Conservation (phyloP, 1,140 invertebrate genomes). For the Saccostrea cuccullata region DNA sequence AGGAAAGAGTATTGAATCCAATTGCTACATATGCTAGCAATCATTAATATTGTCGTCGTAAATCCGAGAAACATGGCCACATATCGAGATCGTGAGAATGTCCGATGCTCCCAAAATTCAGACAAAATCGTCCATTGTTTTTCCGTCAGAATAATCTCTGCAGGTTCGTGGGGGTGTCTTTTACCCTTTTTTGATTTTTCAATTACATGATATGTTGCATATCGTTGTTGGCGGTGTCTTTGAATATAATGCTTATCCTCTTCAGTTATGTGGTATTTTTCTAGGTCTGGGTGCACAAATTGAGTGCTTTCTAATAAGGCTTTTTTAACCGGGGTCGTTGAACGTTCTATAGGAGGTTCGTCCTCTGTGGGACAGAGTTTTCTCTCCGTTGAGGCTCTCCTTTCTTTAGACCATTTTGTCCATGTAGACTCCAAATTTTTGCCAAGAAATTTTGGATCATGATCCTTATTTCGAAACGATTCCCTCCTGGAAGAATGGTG, state of each 20-base stretch:
- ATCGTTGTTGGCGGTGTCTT: conserved; percentile 70
- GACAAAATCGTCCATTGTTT: conserved; percentile 71
- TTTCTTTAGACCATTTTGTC: conserved; percentile 74
- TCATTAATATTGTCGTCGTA: conserved; percentile 62
- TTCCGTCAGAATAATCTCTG: conserved; percentile 66
- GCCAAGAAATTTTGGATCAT: conserved; percentile 66
- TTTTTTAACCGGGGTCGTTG: conserved; percentile 76
- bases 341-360: conserved; percentile 62
- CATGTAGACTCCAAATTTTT: conserved; percentile 68
- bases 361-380: conserved; percentile 72
- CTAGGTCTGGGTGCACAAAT: conserved; percentile 75
- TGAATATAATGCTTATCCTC: conserved; percentile 73
- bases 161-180: conserved; percentile 59
- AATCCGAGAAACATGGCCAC: conserved; percentile 69
- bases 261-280: conserved; percentile 71
- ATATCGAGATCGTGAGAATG: conserved; percentile 71
- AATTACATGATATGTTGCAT: conserved; percentile 69
- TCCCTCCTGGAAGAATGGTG: conserved; percentile 60
- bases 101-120: conserved; percentile 75
- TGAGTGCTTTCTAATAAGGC: conserved; percentile 75
- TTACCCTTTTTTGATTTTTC: conserved; percentile 70
- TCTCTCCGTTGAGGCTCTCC: conserved; percentile 71
- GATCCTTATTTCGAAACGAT: conserved; percentile 64
- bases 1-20: conserved; percentile 64
- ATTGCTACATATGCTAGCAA: conserved; percentile 65